Base-by-base conservation (phyloP, 2,888 invertebrate genomes). In the Punctoribates punctum region DNA sequence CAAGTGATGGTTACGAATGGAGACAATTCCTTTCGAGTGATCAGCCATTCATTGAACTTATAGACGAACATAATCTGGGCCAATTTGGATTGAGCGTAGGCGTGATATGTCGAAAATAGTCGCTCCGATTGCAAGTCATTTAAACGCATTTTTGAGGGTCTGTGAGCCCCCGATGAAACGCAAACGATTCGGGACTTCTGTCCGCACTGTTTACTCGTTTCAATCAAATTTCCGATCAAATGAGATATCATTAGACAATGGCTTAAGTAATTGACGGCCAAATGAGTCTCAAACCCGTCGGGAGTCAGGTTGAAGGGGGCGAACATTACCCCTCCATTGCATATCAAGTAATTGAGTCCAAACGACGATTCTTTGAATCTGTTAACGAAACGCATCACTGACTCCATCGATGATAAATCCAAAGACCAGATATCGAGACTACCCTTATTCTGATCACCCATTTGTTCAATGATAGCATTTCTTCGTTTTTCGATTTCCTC, bases 261-360 rank as follows among this genome's bases (percentile, higher is more conserved):
- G 3, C 93, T 91, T 80, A 96, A 85, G 84, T 94, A 93, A 84
- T 96, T 96, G 11, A 91, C 89, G 74, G 90, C 91, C 84, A 94
- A 89, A 82, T 95, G 94, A n/a, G 89, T 88, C 84, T 96, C 96
- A 81, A 89, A 90, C 0, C 93, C 93, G 82, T 95, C 94, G 80
- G 88, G 87, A 0, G 94, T 92, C 80, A 90, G 85, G 75, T 87
- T 86, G 81, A 89, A 91, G 42, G 93, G 92, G 6, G 90, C 89
- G 83, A 92, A 92, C 94, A 96, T 95, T 62, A 95, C 89, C 38
- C 94, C 96, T 81, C 96, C 90, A 85, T 93, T 94, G 84, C 94
- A 94, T 1, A 94, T 87, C 51, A 94, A 85, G 80, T 91, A 82
- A 82, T 93, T 87, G 74, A 94, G 87, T 20, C 17, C 15, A 13